Percentiles rank a stretch among this genome's conserved stretches.
Evolutionary conservation across 1,140 invertebrate species (phyloP).

Genomic region (Micrasema longulum): DNA sequence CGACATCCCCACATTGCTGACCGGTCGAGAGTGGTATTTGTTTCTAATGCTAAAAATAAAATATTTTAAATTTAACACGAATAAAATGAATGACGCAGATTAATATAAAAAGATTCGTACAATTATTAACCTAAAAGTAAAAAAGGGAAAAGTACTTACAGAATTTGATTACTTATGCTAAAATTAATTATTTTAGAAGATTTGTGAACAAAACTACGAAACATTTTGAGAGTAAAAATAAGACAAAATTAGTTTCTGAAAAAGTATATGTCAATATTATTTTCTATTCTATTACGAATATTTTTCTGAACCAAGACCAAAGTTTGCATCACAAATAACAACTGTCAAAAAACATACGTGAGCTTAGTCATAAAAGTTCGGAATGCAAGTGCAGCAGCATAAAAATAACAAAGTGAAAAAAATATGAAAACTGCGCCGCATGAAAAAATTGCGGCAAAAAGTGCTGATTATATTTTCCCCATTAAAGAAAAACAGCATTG

Average conservation of each 20-base stretch:
- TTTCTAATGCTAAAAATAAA: background rate
- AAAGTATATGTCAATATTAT: no score
- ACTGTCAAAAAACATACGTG: constrained; percentile 35
- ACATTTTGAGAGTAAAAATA: no score
- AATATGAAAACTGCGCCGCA: no score
- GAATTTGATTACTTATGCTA: constrained; percentile 7
- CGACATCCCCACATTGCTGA: constrained; percentile 1
- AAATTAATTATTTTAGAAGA: constrained; percentile 2
- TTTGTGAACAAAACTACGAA: constrained; percentile 21
- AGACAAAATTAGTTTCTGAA: no score
- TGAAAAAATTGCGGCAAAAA: no score
- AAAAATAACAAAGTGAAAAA: no score
- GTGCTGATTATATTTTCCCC: no score
- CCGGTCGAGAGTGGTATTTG: no score
- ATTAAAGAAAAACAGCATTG: no score
- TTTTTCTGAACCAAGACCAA: no score
- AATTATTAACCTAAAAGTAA: background rate
- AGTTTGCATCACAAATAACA: background rate
- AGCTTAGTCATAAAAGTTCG: background rate
- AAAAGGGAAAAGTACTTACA: background rate
- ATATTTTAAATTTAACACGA: background rate
- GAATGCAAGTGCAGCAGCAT: no score
- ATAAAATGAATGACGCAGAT: background rate
- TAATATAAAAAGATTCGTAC: background rate
- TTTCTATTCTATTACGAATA: no score